A percentile compares a stretch with the other conserved stretches of the same genome.
Conservation (phyloP, 2,797 vertebrate genomes). For the Gambelia wislizenii region DNA sequence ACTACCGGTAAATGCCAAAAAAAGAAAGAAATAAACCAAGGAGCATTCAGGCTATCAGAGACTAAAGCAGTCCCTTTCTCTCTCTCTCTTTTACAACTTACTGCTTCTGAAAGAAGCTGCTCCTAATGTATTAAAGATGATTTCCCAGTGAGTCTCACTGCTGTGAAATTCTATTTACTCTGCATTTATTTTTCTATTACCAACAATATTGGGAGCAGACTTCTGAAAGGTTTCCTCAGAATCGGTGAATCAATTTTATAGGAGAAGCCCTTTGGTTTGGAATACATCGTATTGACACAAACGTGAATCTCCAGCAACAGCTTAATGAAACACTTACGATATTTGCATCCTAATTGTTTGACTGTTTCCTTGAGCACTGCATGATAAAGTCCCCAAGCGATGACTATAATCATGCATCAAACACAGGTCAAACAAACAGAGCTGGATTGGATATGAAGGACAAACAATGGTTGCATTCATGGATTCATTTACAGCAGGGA, state of each 20-base stretch:
- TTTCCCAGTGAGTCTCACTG: slow-evolving; percentile 58
- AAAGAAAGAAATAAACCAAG: background rate
- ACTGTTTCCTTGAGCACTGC: slow-evolving; percentile 18
- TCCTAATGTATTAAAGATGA: slow-evolving; percentile 52
- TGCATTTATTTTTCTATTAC: slow-evolving; percentile 75
- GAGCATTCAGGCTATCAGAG: slow-evolving; percentile 28
- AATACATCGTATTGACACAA: slow-evolving; percentile 44
- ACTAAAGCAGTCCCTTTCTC: slow-evolving; percentile 31
- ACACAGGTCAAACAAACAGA: slow-evolving; percentile 17
- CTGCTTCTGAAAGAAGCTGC: slow-evolving; percentile 26
- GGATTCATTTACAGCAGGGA: background rate
- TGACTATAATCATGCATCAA: background rate
- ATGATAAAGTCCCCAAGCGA: background rate
- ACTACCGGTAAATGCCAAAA: slow-evolving; percentile 2
- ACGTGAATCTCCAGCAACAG: slow-evolving; percentile 38
- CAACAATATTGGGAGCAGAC: slow-evolving; percentile 58
- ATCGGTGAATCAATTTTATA: slow-evolving; percentile 62
- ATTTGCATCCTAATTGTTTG: slow-evolving; percentile 46
- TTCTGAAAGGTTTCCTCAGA: slow-evolving; percentile 62
- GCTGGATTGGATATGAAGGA: background rate
- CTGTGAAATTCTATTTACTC: slow-evolving; percentile 74
- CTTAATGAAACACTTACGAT: slow-evolving; percentile 32
- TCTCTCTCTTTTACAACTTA: slow-evolving; percentile 28
- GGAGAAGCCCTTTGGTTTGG: slow-evolving; percentile 44
- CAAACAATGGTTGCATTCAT: background rate